phyloP scores from a whole-genome alignment of 1,140 invertebrate genomes.

The Muscidifurax raptorellus region DNA sequence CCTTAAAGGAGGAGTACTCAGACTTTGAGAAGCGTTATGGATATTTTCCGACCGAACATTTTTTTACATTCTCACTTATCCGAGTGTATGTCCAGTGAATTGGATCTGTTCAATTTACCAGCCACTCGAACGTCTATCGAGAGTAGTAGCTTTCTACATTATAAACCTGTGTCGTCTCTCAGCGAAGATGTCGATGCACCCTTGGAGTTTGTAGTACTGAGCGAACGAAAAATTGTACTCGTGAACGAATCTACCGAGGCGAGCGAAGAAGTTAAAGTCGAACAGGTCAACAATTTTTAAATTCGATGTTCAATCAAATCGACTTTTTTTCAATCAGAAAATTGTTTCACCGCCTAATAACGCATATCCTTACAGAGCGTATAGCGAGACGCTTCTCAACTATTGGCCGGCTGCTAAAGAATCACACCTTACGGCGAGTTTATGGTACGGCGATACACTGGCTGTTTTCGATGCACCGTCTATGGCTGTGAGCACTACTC shows the following conservation, averaged over 20 bases:
- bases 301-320: slow-evolving; percentile 73
- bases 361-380: no score
- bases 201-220: slow-evolving; percentile 69
- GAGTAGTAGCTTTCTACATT: no score
- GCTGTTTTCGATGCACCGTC: slow-evolving; percentile 38
- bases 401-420: no score
- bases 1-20: no score
- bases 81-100: no score
- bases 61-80: slow-evolving; percentile 57
- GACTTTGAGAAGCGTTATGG: no score
- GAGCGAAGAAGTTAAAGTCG: no score
- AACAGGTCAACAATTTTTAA: slow-evolving; percentile 48
- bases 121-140: slow-evolving; percentile 70
- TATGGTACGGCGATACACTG: slow-evolving; percentile 55
- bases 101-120: slow-evolving; percentile 71
- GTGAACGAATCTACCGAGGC: slow-evolving; percentile 60
- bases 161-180: no score
- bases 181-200: slow-evolving; percentile 60
- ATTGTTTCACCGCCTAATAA: no score
- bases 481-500: slow-evolving; percentile 4
- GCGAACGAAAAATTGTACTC: slow-evolving; percentile 56
- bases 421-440: no score
- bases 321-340: slow-evolving; percentile 70
- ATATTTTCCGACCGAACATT: no score
- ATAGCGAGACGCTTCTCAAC: no score